Conservation (phyloP, 2,113 vertebrate genomes). For the Hirundichthys speculiger region DNA sequence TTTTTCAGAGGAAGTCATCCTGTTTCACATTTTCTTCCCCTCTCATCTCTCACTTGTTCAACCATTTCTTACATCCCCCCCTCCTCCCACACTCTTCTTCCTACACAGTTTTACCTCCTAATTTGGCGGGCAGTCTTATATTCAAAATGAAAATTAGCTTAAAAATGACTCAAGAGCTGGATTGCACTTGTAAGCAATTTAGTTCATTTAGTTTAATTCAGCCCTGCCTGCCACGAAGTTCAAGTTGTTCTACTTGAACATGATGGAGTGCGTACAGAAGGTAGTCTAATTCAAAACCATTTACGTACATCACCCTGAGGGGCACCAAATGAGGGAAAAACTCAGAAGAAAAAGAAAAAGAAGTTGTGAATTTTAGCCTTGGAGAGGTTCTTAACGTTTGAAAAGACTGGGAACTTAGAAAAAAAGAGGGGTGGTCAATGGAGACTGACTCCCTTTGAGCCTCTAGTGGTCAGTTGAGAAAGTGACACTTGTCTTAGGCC, state of each 20-base stretch:
- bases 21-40: conserved; percentile 17
- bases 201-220: conserved; percentile 50
- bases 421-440: too few species aligned
- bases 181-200: conserved; percentile 65
- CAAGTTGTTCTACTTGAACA: conserved; percentile 38
- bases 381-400: too few species aligned
- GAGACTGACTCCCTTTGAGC: too few species aligned
- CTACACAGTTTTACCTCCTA: conserved; percentile 36
- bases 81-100: conserved; percentile 5
- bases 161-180: conserved; percentile 49
- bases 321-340: background rate
- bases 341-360: too few species aligned
- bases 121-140: conserved; percentile 42
- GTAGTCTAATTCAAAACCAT: conserved; percentile 25
- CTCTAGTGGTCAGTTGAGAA: too few species aligned
- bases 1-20: conserved; percentile 16
- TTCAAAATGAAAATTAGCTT: too few species aligned
- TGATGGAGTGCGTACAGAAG: conserved; percentile 13
- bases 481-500: too few species aligned
- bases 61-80: background rate
- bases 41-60: too few species aligned
- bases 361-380: too few species aligned
- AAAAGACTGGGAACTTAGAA: too few species aligned
- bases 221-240: conserved; percentile 36
- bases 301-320: conserved; percentile 27